These are phyloP conservation scores for Spodoptera frugiperda DNA, from an alignment of 1,140 invertebrate genomes.

Conservation along the genomic window DNA sequence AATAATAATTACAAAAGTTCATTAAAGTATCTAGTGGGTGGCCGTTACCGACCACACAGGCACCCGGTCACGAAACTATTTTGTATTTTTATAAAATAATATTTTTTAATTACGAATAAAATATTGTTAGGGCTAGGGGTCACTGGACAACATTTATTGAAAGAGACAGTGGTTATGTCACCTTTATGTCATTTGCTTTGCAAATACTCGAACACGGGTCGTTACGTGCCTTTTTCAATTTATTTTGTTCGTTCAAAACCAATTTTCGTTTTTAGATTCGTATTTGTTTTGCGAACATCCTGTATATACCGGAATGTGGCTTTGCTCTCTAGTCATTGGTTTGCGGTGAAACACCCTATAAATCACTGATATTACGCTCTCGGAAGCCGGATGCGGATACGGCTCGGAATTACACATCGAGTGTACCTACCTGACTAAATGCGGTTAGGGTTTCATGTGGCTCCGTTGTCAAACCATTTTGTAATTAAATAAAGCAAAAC, in stretches of 20 bases:
- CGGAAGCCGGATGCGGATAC: neutral
- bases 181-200: conserved; percentile 3
- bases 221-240: conserved; percentile 5
- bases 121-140: conserved; percentile 38
- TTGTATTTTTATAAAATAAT: conserved; percentile 41
- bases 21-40: neutral
- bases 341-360: neutral
- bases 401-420: neutral
- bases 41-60: neutral
- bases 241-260: conserved; percentile 16
- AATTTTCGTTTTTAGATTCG: neutral
- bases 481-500: neutral
- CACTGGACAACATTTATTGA: neutral
- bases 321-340: neutral
- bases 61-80: neutral
- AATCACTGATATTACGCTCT: conserved; percentile 1
- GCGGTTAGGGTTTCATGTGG: too few species aligned
- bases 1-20: neutral
- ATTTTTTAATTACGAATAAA: conserved; percentile 13
- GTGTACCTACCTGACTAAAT: too few species aligned
- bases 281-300: neutral
- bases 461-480: neutral
- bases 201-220: conserved; percentile 9
- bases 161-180: neutral
- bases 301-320: neutral